Percentiles rank a stretch among this genome's conserved stretches.
Conservation (phyloP, 2,888 invertebrate species). For the Andrena haemorrhoa region DNA sequence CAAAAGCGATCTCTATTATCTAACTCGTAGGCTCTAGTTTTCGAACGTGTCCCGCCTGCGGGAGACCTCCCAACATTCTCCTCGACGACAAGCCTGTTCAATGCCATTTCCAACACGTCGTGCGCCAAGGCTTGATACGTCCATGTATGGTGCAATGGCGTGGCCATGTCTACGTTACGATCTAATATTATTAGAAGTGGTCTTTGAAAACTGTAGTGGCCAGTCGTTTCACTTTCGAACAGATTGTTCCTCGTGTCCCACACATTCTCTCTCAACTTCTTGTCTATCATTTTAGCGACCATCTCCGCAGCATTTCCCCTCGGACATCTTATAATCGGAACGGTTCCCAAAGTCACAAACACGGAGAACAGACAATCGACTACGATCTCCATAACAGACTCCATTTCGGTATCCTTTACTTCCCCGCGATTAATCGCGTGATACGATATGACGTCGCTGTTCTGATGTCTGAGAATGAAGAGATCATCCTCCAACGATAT, state of each 20-base stretch:
- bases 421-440: constrained; percentile 98
- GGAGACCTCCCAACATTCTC: constrained; percentile 87
- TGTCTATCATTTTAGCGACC: constrained; percentile 98
- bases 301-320: constrained; percentile 99
- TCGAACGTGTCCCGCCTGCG: constrained; percentile 89
- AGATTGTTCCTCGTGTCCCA: constrained; percentile 98
- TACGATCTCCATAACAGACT: constrained; percentile 95
- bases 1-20: constrained; percentile 96
- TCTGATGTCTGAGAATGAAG: constrained; percentile 97
- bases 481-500: constrained; percentile 99
- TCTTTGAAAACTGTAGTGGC: constrained; percentile 94
- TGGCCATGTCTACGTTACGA: constrained; percentile 98
- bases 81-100: constrained; percentile 92
- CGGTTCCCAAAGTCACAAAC: constrained; percentile 96
- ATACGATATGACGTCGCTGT: constrained; percentile 95
- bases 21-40: constrained; percentile 95
- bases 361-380: constrained; percentile 99
- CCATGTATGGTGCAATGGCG: constrained; percentile 99
- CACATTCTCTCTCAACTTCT: constrained; percentile 97
- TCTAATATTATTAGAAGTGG: constrained; percentile 97
- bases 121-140: constrained; percentile 99
- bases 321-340: constrained; percentile 90
- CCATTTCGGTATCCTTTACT: constrained; percentile 98
- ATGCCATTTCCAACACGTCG: constrained; percentile 96
- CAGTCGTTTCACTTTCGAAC: constrained; percentile 93